Evolutionary conservation across 2,113 vertebrate species (phyloP).

Genomic region (Oriolus oriolus): DNA sequence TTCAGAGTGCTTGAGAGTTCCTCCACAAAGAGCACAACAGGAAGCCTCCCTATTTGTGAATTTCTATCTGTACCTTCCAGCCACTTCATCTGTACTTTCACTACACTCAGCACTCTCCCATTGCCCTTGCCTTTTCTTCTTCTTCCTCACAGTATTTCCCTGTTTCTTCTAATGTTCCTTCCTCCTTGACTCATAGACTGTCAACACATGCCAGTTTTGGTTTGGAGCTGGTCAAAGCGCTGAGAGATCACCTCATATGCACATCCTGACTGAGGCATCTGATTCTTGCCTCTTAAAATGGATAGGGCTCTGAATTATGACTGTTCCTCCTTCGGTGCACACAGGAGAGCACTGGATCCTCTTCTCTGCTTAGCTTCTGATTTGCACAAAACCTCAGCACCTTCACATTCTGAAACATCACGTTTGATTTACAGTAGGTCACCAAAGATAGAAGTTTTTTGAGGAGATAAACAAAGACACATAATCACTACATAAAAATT

Average conservation of each 20-base stretch:
- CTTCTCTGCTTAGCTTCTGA: neutral
- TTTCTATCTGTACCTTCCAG: neutral
- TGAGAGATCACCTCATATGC: neutral
- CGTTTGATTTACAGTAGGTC: neutral
- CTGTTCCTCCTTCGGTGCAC: accelerated
- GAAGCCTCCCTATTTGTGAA: neutral
- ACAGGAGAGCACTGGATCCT: neutral
- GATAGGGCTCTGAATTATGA: neutral
- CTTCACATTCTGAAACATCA: neutral
- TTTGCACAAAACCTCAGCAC: neutral
- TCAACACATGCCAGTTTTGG: neutral
- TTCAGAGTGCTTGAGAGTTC: neutral
- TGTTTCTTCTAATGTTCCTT: neutral
- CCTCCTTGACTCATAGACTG: neutral
- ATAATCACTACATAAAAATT: neutral
- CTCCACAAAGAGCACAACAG: neutral
- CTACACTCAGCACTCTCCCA: neutral
- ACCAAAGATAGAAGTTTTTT: neutral
- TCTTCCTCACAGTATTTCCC: neutral
- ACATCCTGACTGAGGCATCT: neutral
- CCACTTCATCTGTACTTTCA: neutral
- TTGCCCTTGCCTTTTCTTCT: neutral
- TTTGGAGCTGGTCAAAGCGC: neutral
- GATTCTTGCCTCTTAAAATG: neutral
- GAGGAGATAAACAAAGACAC: neutral